These are phyloP conservation scores for Anolis carolinensis DNA, from an alignment of 2,113 vertebrate species.

Conservation along the genomic window DNA sequence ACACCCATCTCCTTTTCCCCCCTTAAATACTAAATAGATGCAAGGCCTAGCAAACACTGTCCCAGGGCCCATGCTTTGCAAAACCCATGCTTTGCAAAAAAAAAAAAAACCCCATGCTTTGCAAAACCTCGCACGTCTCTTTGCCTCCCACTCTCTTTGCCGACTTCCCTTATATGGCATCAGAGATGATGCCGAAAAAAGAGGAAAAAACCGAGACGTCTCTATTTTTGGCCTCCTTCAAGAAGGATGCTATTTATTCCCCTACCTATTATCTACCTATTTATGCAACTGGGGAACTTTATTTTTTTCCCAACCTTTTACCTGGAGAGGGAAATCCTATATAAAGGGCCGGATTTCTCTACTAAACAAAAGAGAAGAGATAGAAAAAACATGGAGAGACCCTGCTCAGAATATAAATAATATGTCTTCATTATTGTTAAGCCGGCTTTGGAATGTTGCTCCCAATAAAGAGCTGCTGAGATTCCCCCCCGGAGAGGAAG, in stretches of 20 bases:
- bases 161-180: constrained; percentile 34
- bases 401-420: not conserved
- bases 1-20: too few relatives aligned
- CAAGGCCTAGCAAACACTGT: too few relatives aligned
- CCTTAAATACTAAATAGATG: too few relatives aligned
- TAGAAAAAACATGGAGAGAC: not conserved
- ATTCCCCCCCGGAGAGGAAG: too few relatives aligned
- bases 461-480: too few relatives aligned
- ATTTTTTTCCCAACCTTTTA: too few relatives aligned
- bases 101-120: too few relatives aligned
- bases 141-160: not conserved
- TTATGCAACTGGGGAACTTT: too few relatives aligned
- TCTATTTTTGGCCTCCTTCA: constrained; percentile 28
- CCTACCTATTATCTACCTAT: not conserved
- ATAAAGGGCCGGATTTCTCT: not conserved
- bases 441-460: too few relatives aligned
- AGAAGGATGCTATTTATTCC: constrained; percentile 29
- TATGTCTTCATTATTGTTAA: too few relatives aligned
- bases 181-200: constrained; percentile 25
- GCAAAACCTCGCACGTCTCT: not conserved
- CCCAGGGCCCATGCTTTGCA: too few relatives aligned
- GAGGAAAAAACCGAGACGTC: not conserved
- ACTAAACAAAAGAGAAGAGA: not conserved
- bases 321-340: constrained; percentile 25
- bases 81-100: too few relatives aligned